A percentile compares a stretch with the other conserved stretches of the same genome.
These are phyloP conservation scores for Andrena bicolor DNA, from an alignment of 2,888 invertebrate species.

Conservation along the genomic window DNA sequence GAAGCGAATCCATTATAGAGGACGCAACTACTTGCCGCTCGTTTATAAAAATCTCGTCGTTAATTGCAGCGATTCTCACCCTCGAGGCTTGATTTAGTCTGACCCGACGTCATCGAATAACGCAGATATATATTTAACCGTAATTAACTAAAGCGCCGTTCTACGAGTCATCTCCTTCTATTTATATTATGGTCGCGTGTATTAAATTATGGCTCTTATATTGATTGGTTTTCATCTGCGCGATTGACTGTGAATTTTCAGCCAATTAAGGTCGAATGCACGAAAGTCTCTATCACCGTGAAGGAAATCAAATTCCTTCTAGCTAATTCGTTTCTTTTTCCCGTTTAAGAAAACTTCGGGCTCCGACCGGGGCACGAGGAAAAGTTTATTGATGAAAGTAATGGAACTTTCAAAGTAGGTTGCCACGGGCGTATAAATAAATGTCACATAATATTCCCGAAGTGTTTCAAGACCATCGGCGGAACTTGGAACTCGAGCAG, in stretches of 20 bases:
- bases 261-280: conserved; percentile 8
- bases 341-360: conserved; percentile 37
- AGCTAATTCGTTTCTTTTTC: conserved; percentile 35
- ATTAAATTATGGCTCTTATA: neutral
- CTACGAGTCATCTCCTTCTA: neutral
- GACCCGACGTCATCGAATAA: neutral
- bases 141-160: too few relatives aligned
- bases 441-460: conserved; percentile 53
- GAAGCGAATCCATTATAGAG: conserved; percentile 4
- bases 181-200: neutral
- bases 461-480: conserved; percentile 13
- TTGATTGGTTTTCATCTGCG: neutral
- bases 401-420: conserved; percentile 51
- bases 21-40: conserved; percentile 4
- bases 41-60: conserved; percentile 7
- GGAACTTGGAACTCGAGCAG: conserved; percentile 23
- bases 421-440: conserved; percentile 48
- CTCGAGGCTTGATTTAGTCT: neutral
- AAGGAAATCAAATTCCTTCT: conserved; percentile 40
- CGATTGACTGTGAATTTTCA: neutral
- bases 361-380: conserved; percentile 15
- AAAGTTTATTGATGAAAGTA: conserved; percentile 53
- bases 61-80: conserved; percentile 10
- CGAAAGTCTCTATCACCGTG: conserved; percentile 17
- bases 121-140: neutral